Percentiles rank a stretch among this genome's conserved stretches.
Conservation (phyloP, 2,888 invertebrate species). For the Drosophila stalkeri region DNA sequence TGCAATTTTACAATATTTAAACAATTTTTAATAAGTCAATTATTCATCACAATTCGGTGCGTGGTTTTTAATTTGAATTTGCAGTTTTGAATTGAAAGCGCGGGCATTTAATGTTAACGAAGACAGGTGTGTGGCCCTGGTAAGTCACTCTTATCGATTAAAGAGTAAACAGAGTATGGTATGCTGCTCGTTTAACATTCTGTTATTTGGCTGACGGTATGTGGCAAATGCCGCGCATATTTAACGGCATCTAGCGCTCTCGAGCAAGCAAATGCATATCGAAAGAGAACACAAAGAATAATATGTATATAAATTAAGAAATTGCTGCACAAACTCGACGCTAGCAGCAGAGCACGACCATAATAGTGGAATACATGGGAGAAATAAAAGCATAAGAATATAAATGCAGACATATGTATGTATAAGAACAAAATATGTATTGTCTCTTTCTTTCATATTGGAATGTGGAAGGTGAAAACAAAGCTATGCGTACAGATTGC, state of each 20-base stretch:
- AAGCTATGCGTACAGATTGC: not conserved
- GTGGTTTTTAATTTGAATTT: not conserved
- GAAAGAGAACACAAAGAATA: not conserved
- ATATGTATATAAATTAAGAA: not conserved
- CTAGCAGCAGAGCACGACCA: not conserved
- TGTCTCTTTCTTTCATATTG: not conserved
- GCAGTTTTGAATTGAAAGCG: not conserved
- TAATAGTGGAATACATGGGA: no score
- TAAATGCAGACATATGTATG: not conserved
- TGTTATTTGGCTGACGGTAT: not conserved
- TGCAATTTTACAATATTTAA: not conserved
- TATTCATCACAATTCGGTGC: not conserved
- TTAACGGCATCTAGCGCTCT: not conserved
- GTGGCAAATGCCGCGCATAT: not conserved
- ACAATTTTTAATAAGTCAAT: not conserved
- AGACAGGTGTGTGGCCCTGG: conserved; percentile 1
- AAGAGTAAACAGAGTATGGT: not conserved
- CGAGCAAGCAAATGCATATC: not conserved
- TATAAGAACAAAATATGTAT: not conserved
- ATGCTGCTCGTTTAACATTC: not conserved
- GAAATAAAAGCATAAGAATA: no score
- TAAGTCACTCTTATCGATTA: conserved; percentile 9
- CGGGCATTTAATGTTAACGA: not conserved
- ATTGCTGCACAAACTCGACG: not conserved
- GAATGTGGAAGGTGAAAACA: not conserved